Evolutionary conservation across 2,888 invertebrate species (phyloP).

Genomic region (Conus canariensis): DNA sequence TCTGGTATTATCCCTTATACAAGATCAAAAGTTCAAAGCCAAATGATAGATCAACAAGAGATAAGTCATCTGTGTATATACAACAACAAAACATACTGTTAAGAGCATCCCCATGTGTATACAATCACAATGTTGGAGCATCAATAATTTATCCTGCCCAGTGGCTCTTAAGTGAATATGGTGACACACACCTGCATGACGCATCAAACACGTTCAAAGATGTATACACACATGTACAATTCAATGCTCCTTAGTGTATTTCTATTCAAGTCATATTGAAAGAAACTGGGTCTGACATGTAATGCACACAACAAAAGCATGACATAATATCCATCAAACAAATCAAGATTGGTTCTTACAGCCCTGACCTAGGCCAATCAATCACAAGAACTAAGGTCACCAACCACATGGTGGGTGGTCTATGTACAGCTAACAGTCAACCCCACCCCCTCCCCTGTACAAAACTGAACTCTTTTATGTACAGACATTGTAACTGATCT

Average conservation of each 20-base stretch:
- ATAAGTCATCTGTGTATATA: slow-evolving; percentile 19
- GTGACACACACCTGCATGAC: background rate
- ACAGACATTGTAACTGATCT: background rate
- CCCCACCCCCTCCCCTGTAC: background rate
- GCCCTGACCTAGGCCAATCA: too few relatives aligned
- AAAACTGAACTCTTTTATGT: background rate
- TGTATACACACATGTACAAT: background rate
- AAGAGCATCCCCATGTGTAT: slow-evolving; percentile 1
- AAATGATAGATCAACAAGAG: slow-evolving; percentile 24
- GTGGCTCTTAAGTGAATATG: background rate
- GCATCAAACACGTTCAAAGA: background rate
- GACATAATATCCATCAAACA: background rate
- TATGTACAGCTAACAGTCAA: background rate
- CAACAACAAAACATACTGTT: slow-evolving; percentile 21
- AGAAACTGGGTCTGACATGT: slow-evolving; percentile 30
- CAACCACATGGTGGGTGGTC: background rate
- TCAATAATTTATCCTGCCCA: slow-evolving; percentile 30
- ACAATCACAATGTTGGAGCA: slow-evolving; percentile 13
- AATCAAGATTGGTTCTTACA: too few relatives aligned
- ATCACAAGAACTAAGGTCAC: background rate
- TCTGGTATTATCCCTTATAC: background rate
- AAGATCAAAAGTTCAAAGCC: slow-evolving; percentile 6
- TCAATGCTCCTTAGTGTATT: background rate
- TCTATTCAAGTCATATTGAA: slow-evolving; percentile 11
- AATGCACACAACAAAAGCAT: slow-evolving; percentile 12